Base-by-base conservation (phyloP, 2,797 vertebrate species). In the Rhinella marina region DNA sequence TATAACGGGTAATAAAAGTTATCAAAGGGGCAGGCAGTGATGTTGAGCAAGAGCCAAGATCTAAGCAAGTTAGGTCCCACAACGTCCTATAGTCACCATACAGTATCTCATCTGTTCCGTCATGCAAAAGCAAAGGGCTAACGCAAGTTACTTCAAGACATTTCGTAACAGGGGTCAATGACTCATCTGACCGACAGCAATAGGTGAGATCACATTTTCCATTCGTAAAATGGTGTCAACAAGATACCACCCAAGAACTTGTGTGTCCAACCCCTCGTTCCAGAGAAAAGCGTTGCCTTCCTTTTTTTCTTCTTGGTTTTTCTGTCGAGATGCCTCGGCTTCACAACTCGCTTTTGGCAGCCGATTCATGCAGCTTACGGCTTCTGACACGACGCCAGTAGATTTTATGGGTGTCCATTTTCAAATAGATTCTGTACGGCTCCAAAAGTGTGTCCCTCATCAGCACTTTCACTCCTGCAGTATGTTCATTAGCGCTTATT, bases 401-500 rank as follows among this genome's bases (percentile, higher is more conserved):
- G 29, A 48, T 68, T 81, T 87, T 81, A 87, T 41, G 48, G 64
- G 77, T 48, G 68, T 87, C 77, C 66, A 52, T 87, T 81, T 87
- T 52, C 79, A 27, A 70, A 41, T 29, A 80, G 64, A 81, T 81
- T 61, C 78, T 66, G 54, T 62, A 70, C 32, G 66, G 66, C 64
- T 61, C 16, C 6, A 23, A 73, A 61, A 81, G 77, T 29, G 85
- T 72, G 68, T 81, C 85, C 64, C 85, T 75, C 41, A 61, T 87
- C 78, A 81, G 78, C 81, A 52, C 68, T 87, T 81, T 81, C 66
- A 6, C 61, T 61, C n/a, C 78, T 19, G 66, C 85, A 87, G 66
- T 73, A 87, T 72, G 64, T 81, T 81, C 77, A 73, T 73, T 81
- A 87, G 85, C 10, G 21, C 62, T 81, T 21, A 50, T 87, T 81